Base-by-base conservation (phyloP, 2,113 vertebrate genomes). In the Glaucomys volans region DNA sequence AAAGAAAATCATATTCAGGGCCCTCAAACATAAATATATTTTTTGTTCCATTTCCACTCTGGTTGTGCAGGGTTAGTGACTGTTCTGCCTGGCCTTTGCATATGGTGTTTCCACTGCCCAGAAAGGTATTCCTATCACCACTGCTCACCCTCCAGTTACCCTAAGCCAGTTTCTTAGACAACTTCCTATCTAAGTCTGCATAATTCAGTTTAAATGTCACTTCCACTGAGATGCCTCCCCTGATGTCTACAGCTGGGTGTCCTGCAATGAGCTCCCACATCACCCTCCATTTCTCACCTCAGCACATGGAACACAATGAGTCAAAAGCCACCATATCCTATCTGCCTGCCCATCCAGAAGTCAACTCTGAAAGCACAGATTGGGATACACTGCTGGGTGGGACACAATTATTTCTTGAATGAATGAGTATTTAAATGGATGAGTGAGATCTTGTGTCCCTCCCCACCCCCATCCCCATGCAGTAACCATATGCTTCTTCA, bases 1-100 rank as follows among this genome's bases (percentile, higher is more conserved):
- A 74, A 89, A 74, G 35, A 94, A 92, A 85, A 50, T 72, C 64
- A 72, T 30, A 71, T 28, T 17, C 11, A 62, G 62, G 87, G 64
- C 37, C 9, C 35, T 40, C 35, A 40, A 18, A 11, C n/a, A 40
- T 30, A 90, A 94, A 69, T 17, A 14, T 13, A 62, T 24, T 24
- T 83, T 94, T 87, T 35, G 1, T 11, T 1, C 22, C 37, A 9
- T 4, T 87, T 92, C 37, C 64, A 84, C 37, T 79, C 40, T 90
- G 76, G 54, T 40, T 42, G 9, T 44, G 40, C 28, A 67, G 26
- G n/a, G 62, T 12, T 17, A 26, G 18, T 17, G 35, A 57, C 35
- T 35, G 16, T 62, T 37, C 12, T n/a, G 30, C 20, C 14, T 28
- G 57, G 2, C 18, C 22, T 66, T 35, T 91, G n/a, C 14, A 28